Evolutionary conservation across 2,888 invertebrate genomes (phyloP).

Genomic region (Leptura quadrifasciata): DNA sequence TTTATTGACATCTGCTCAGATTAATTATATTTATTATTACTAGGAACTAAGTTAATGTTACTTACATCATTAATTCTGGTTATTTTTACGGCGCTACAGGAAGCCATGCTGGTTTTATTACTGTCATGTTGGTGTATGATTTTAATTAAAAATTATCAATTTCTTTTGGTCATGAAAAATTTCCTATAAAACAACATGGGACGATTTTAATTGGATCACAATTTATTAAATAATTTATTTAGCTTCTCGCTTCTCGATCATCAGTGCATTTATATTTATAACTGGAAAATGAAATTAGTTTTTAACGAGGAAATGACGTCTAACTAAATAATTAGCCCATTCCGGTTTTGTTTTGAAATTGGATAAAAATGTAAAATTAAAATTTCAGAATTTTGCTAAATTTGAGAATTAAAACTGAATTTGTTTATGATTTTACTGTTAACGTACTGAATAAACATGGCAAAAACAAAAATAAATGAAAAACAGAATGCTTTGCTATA

Average conservation of each 20-base stretch:
- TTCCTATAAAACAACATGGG: neutral
- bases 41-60: constrained; percentile 36
- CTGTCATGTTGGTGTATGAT: constrained; percentile 22
- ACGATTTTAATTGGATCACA: constrained; percentile 1
- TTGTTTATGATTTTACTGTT: too few species aligned
- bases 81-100: constrained; percentile 26
- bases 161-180: constrained; percentile 21
- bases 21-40: constrained; percentile 55
- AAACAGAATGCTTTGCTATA: too few species aligned
- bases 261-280: neutral
- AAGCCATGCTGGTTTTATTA: constrained; percentile 24
- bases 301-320: neutral
- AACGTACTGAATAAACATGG: too few species aligned
- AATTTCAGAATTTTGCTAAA: too few species aligned
- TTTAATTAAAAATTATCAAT: constrained; percentile 28
- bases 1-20: constrained; percentile 56
- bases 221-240: constrained; percentile 18
- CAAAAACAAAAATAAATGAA: too few species aligned
- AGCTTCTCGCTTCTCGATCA: neutral
- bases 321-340: too few species aligned
- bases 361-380: too few species aligned
- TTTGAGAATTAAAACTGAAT: too few species aligned
- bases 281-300: neutral
- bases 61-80: constrained; percentile 28
- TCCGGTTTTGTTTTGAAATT: too few species aligned